phyloP scores from a whole-genome alignment of 2,113 vertebrate genomes.

The Ctenomys sociabilis region DNA sequence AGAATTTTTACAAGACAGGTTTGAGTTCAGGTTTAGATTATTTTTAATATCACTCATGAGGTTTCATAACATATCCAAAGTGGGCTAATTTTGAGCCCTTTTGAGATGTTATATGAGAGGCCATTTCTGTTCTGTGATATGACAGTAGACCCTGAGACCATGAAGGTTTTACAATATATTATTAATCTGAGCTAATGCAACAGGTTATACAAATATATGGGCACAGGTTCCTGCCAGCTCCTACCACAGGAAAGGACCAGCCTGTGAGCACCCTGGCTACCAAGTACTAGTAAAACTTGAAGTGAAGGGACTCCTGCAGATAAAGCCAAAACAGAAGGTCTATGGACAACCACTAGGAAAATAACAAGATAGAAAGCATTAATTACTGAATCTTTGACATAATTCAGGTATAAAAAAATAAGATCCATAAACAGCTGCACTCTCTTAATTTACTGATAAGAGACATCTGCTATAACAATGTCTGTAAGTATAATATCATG shows the following conservation, averaged over 20 bases:
- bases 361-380: no score
- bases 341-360: no score
- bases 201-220: not conserved
- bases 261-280: not conserved
- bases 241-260: not conserved
- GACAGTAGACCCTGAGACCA: not conserved
- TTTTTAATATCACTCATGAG: not conserved
- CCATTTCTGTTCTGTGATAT: not conserved
- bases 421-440: no score
- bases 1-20: not conserved
- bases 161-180: not conserved
- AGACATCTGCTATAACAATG: no score
- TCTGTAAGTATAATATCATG: no score
- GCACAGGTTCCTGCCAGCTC: not conserved
- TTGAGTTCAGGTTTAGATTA: not conserved
- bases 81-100: not conserved
- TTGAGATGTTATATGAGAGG: not conserved
- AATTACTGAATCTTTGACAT: no score
- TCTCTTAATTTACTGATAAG: no score
- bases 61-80: not conserved
- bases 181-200: not conserved
- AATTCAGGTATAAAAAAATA: no score
- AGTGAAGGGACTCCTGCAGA: not conserved
- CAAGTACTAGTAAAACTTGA: not conserved
- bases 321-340: not conserved